Evolutionary conservation across 2,113 vertebrate genomes (phyloP), one percentile per base, ranked within the genome.

Genomic region (Syngnathus typhle): DNA sequence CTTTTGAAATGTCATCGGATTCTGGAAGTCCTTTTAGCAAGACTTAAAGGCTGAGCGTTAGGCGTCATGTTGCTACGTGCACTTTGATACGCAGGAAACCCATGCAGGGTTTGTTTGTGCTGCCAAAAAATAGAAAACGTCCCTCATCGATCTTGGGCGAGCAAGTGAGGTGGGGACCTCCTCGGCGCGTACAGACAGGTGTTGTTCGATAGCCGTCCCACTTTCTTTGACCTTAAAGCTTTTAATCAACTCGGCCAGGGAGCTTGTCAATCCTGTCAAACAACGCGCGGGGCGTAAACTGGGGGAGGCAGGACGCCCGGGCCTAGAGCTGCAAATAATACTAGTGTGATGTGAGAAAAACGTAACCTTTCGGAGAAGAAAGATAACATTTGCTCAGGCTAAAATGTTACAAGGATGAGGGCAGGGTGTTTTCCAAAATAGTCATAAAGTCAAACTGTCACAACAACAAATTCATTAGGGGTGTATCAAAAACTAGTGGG

Each of bases 221-320:
- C 86, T 90, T 58, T 89, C 79, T 79, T 74, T 87, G 86, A 86
- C 91, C 88, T 89, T 88, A 89, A 89, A 89, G 88, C 88, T 89
- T 89, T 88, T 91, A 90, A 89, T 92, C 90, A 91, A 88, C 85
- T 91, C 86, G 86, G 83, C 85, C 74, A 82, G 85, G 77, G 84
- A 91, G 83, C 85, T 89, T 84, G 87, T 89, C 88, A 88, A 86
- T 89, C 88, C 79, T 86, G 86, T 90, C 89, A 87, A 88, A 88
- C 83, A 81, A 85, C 76, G 82, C 83, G 75, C 73, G 54, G 5
- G 38, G 5, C 19, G 38, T 10, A 21, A 11, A 21, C 8, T 11
- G 55, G 27, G 55, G 15, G 49, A 5, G 18, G 18, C 39, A n/a
- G 51, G 51, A 13, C 51, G 18, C 13, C 27, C 1, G 6, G 27